A percentile compares a stretch with the other conserved stretches of the same genome.
These are phyloP conservation scores for Actinia equina DNA, from an alignment of 64 coral and sea anemone genomes.

Conservation along the genomic window DNA sequence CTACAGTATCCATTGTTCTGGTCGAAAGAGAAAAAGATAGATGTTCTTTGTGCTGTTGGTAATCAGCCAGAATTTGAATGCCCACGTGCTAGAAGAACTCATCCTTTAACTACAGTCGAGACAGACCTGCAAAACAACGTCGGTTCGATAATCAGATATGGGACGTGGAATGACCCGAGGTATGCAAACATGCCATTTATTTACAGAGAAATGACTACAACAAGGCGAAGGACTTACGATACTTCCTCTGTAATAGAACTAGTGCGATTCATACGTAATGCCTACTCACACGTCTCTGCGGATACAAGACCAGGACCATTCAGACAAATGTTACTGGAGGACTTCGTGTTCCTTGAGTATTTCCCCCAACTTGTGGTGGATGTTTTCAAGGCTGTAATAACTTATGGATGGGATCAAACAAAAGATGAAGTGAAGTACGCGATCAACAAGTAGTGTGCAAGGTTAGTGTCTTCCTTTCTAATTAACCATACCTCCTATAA, in stretches of 20 bases:
- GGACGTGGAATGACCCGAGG: not conserved
- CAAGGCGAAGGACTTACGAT: conserved; percentile 9
- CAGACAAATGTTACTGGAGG: not conserved
- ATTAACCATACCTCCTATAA: not conserved
- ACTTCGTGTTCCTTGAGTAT: not conserved
- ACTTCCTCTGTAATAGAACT: conserved; percentile 15
- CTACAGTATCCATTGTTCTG: conserved; percentile 50
- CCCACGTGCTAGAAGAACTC: not conserved
- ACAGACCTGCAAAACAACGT: not conserved
- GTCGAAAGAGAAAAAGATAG: conserved; percentile 40
- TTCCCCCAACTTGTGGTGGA: not conserved
- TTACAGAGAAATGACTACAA: not conserved
- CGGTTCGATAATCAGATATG: not conserved
- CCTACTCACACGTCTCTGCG: not conserved
- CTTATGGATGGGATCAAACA: conserved; percentile 5
- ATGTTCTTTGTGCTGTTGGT: conserved; percentile 34
- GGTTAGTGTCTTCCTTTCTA: not conserved
- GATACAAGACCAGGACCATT: not conserved
- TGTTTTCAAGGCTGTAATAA: not conserved
- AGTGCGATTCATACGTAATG: conserved; percentile 35
- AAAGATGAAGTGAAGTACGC: not conserved
- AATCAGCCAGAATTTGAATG: conserved; percentile 38
- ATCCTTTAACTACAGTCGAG: not conserved
- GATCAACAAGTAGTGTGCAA: not conserved
- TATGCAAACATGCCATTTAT: not conserved